A percentile compares a stretch with the other conserved stretches of the same genome.
These are phyloP conservation scores for Gymnothorax reevesii DNA, from an alignment of 2,797 vertebrate genomes.

Conservation along the genomic window DNA sequence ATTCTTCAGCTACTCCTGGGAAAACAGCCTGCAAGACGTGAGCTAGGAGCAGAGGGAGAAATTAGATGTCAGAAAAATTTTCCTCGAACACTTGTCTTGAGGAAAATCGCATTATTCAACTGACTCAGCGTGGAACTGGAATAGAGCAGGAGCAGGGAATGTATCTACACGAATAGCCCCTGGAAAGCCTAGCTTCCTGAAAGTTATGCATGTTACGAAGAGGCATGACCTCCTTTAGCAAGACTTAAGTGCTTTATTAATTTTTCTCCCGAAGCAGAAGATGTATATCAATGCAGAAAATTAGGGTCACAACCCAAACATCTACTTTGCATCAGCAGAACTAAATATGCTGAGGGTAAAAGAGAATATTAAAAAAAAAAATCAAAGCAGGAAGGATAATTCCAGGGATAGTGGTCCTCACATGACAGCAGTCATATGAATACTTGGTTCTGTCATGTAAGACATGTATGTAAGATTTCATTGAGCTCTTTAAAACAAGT, in stretches of 20 bases:
- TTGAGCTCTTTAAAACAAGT: too few relatives aligned
- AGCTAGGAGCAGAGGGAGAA: background rate
- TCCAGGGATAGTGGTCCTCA: too few relatives aligned
- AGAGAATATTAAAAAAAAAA: background rate
- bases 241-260: background rate
- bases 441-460: too few relatives aligned
- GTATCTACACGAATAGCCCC: background rate
- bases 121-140: background rate
- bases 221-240: background rate
- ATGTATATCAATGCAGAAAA: background rate
- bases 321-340: background rate
- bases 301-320: background rate
- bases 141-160: background rate
- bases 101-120: background rate
- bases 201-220: background rate
- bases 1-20: background rate
- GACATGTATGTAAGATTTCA: too few relatives aligned
- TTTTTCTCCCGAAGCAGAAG: background rate
- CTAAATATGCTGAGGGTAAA: background rate
- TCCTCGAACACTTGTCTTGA: conserved; percentile 26
- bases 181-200: background rate
- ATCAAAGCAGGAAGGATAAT: too few relatives aligned
- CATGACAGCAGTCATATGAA: too few relatives aligned
- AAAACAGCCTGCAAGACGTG: background rate
- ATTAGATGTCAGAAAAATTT: conserved; percentile 1